phyloP scores from a whole-genome alignment of 2,888 invertebrate genomes.

The Sclerodermus sp. region DNA sequence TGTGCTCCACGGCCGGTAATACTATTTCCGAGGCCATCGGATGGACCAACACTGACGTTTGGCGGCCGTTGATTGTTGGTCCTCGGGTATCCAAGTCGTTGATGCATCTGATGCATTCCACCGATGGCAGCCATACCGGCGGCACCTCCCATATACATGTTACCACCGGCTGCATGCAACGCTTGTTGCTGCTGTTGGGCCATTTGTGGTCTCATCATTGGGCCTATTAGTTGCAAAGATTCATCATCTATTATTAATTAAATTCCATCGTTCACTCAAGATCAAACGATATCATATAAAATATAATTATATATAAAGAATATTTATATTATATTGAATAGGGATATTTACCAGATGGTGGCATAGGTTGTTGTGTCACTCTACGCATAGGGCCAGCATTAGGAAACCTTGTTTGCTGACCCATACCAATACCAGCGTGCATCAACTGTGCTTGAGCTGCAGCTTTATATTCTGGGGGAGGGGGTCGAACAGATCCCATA shows the following conservation, averaged over 20 bases:
- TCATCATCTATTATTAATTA: no score
- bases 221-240: slow-evolving; percentile 55
- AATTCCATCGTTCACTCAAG: no score
- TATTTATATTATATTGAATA: no score
- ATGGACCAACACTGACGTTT: slow-evolving; percentile 64
- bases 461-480: slow-evolving; percentile 85
- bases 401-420: slow-evolving; percentile 58
- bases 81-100: slow-evolving; percentile 56
- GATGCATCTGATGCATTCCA: slow-evolving; percentile 57
- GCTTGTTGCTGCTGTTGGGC: slow-evolving; percentile 62
- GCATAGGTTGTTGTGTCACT: slow-evolving; percentile 73
- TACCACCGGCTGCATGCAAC: slow-evolving; percentile 53
- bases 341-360: slow-evolving; percentile 64
- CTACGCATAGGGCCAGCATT: slow-evolving; percentile 64
- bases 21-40: slow-evolving; percentile 61
- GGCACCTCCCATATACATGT: slow-evolving; percentile 57
- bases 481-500: slow-evolving; percentile 65
- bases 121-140: slow-evolving; percentile 55
- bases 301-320: no score
- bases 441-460: slow-evolving; percentile 64
- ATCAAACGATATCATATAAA: no score
- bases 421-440: slow-evolving; percentile 59
- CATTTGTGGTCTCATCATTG: slow-evolving; percentile 71
- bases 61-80: slow-evolving; percentile 63
- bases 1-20: slow-evolving; percentile 57